These are phyloP conservation scores for Chrysopa pallens DNA, from an alignment of 1,140 invertebrate species.

Conservation along the genomic window DNA sequence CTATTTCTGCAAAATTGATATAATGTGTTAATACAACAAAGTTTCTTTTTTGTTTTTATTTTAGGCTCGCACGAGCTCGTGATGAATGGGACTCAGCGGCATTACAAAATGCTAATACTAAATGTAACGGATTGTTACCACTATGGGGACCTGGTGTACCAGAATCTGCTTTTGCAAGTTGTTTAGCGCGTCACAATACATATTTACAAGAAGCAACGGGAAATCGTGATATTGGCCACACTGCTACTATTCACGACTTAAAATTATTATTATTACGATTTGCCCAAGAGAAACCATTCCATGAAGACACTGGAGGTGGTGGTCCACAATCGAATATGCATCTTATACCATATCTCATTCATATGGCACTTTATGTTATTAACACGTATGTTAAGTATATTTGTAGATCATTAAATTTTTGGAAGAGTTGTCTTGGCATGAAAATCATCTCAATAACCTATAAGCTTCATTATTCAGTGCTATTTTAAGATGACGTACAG, in stretches of 20 bases:
- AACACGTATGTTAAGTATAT: constrained; percentile 67
- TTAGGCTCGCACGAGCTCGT: constrained; percentile 42
- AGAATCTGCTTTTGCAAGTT: constrained; percentile 86
- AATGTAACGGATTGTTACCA: constrained; percentile 90
- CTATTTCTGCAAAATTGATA: too few relatives aligned
- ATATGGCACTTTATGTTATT: constrained; percentile 89
- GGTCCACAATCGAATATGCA: constrained; percentile 96
- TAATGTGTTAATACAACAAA: too few relatives aligned
- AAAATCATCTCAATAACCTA: too few relatives aligned
- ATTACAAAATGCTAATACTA: constrained; percentile 92
- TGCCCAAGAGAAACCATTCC: constrained; percentile 87
- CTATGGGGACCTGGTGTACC: constrained; percentile 92
- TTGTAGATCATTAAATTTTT: background rate
- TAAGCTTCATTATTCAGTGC: too few relatives aligned
- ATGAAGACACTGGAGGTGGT: constrained; percentile 92
- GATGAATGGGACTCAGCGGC: constrained; percentile 98
- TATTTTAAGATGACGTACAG: too few relatives aligned
- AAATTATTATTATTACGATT: constrained; percentile 81
- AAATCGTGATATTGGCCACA: constrained; percentile 73
- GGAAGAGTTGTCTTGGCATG: too few relatives aligned
- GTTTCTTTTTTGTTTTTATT: constrained; percentile 3
- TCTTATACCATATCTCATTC: constrained; percentile 82
- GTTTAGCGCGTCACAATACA: constrained; percentile 75
- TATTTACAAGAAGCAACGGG: constrained; percentile 74
- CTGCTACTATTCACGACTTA: constrained; percentile 81